Conservation (phyloP, 2,888 invertebrate genomes). For the Hermaeophaga mercurialis region DNA sequence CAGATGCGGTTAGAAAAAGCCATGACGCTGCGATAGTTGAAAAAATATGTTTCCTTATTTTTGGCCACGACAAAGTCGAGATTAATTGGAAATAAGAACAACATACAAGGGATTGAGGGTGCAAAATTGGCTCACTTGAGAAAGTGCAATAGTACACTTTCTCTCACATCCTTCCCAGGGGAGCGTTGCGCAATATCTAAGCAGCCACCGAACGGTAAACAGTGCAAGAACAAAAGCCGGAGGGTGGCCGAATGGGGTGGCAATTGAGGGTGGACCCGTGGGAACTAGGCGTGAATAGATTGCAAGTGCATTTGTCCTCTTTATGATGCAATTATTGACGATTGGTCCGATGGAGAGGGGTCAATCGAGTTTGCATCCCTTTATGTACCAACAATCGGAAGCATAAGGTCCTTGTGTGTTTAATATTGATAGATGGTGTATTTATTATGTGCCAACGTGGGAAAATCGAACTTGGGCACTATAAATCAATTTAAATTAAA, state of each 20-base stretch:
- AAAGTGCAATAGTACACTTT: too few species aligned
- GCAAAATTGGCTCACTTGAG: too few species aligned
- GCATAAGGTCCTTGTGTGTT: constrained; percentile 41
- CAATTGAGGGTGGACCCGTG: constrained; percentile 36
- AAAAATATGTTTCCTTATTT: too few species aligned
- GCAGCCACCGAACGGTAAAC: constrained; percentile 28
- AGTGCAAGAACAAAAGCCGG: constrained; percentile 22
- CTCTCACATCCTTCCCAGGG: too few species aligned
- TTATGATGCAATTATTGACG: constrained; percentile 35
- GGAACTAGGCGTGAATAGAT: constrained; percentile 35
- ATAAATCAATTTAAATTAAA: too few species aligned
- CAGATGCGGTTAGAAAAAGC: too few species aligned
- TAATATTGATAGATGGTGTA: constrained; percentile 30
- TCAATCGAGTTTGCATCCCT: constrained; percentile 32
- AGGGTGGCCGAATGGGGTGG: constrained; percentile 33
- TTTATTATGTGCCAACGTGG: constrained; percentile 13
- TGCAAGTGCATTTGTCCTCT: constrained; percentile 42
- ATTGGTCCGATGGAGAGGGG: constrained; percentile 27
- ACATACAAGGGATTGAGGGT: too few species aligned
- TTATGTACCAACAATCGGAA: constrained; percentile 34
- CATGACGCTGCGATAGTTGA: too few species aligned
- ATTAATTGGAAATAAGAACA: too few species aligned
- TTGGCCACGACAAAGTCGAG: too few species aligned
- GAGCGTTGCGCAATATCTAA: constrained; percentile 7
- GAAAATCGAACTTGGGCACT: background rate